Evolutionary conservation across 2,888 invertebrate species (phyloP).

Genomic region (Galeruca laticollis): DNA sequence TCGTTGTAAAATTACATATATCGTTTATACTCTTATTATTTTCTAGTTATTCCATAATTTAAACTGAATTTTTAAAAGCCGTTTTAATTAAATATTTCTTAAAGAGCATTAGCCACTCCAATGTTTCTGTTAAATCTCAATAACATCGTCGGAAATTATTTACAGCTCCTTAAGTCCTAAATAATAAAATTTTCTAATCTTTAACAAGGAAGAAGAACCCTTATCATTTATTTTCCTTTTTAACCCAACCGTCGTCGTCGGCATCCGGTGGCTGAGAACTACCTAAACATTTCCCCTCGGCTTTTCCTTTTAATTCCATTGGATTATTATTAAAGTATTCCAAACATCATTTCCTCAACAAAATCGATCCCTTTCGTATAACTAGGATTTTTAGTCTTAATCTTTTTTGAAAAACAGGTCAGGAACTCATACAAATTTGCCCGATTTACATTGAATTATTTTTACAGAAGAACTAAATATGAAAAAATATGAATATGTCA

Average conservation of each 20-base stretch:
- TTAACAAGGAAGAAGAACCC: conserved; percentile 28
- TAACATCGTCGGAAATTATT: conserved; percentile 15
- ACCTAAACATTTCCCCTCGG: conserved; percentile 28
- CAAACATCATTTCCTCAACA: conserved; percentile 33
- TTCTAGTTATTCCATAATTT: neutral
- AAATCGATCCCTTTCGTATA: conserved; percentile 14
- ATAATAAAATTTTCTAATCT: conserved; percentile 23
- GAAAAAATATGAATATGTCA: neutral
- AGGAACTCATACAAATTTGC: neutral
- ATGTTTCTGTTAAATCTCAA: conserved; percentile 4
- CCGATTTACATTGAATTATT: no score
- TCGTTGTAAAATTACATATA: no score
- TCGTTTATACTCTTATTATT: no score
- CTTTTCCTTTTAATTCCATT: conserved; percentile 30
- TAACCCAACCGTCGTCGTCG: conserved; percentile 1
- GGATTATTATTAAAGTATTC: conserved; percentile 34
- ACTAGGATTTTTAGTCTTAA: neutral
- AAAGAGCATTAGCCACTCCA: conserved; percentile 4
- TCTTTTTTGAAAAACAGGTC: neutral
- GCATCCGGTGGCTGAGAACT: conserved; percentile 1
- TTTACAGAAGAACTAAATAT: no score
- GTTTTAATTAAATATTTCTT: conserved; percentile 1
- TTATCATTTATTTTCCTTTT: conserved; percentile 27
- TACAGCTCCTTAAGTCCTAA: conserved; percentile 19
- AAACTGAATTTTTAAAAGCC: neutral